A percentile compares a stretch with the other conserved stretches of the same genome.
Evolutionary conservation across 2,113 vertebrate species (phyloP).

Genomic region (Phalacrocorax carbo): DNA sequence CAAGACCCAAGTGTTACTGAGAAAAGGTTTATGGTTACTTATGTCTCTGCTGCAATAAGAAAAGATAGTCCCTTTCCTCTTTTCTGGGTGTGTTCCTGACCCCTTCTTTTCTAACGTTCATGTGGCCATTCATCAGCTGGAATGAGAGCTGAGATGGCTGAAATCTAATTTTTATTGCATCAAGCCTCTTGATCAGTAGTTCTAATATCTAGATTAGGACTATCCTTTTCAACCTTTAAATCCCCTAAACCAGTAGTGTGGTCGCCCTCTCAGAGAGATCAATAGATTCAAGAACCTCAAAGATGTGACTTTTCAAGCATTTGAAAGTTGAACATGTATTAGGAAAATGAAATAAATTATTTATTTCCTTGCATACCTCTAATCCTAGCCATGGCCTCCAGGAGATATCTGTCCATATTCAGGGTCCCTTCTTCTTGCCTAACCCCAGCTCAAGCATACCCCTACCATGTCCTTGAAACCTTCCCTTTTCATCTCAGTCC

Average conservation of each 20-base stretch:
- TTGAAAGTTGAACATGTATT: background rate
- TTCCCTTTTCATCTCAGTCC: background rate
- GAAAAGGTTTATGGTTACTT: background rate
- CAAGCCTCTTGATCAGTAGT: background rate
- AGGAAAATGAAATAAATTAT: background rate
- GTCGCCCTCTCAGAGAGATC: background rate
- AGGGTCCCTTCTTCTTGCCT: background rate
- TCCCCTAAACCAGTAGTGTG: background rate
- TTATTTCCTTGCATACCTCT: background rate
- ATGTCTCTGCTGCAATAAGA: background rate
- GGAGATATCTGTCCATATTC: background rate
- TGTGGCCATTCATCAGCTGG: background rate
- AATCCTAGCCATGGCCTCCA: background rate
- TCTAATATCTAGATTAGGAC: background rate
- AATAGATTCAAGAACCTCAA: background rate
- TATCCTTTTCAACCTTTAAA: background rate
- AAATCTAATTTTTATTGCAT: background rate
- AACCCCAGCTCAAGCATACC: background rate
- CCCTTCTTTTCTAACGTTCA: background rate
- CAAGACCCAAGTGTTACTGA: background rate
- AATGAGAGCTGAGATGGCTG: background rate
- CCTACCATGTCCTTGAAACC: background rate
- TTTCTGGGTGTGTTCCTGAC: background rate
- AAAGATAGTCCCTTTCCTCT: background rate
- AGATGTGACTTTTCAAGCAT: background rate